These are phyloP conservation scores for Orthosia incerta DNA, from an alignment of 2,888 invertebrate species.

Conservation along the genomic window DNA sequence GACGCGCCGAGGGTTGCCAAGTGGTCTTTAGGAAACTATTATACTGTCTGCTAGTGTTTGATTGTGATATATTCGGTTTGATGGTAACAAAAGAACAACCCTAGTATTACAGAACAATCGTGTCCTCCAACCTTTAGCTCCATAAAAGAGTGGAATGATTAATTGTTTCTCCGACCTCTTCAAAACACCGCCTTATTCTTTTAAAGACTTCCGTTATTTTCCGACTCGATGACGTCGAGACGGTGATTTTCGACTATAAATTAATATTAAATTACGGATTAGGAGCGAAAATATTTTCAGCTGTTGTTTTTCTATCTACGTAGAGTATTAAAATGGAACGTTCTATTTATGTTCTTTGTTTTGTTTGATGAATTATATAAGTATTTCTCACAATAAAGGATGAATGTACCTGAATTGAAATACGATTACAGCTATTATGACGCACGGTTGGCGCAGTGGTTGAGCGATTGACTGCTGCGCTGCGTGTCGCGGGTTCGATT, in stretches of 20 bases:
- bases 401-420: not conserved
- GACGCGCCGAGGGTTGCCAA: conserved; percentile 68
- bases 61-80: conserved; percentile 75
- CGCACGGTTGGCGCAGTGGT: too few species aligned
- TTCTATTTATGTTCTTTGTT: conserved; percentile 13
- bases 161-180: conserved; percentile 90
- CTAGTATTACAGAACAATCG: conserved; percentile 87
- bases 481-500: too few species aligned
- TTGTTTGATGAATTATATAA: not conserved
- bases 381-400: not conserved
- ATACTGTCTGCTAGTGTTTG: conserved; percentile 67
- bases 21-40: conserved; percentile 75
- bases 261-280: conserved; percentile 88
- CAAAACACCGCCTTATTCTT: conserved; percentile 90
- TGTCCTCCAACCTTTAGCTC: conserved; percentile 88
- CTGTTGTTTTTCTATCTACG: conserved; percentile 66
- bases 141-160: conserved; percentile 89
- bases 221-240: conserved; percentile 88
- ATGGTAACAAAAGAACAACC: conserved; percentile 83
- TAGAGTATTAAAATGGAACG: conserved; percentile 26
- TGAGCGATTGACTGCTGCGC: too few species aligned
- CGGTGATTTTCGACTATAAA: conserved; percentile 87
- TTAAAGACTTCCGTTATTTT: conserved; percentile 91
- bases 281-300: conserved; percentile 80
- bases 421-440: not conserved